Base-by-base conservation (phyloP, 2,113 vertebrate species). In the Elgaria multicarinata region DNA sequence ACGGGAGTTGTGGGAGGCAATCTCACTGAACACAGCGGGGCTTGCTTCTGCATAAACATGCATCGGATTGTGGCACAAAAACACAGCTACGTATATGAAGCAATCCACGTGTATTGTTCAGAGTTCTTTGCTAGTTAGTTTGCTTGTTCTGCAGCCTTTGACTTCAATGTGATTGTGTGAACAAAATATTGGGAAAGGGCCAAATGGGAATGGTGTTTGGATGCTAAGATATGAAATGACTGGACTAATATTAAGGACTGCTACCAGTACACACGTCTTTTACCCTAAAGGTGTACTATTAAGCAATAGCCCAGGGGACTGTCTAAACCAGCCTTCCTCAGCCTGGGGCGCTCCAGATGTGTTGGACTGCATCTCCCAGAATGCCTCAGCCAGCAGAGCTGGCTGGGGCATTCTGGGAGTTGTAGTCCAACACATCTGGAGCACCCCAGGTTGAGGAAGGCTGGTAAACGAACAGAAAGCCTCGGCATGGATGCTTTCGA, bases 51-150 rank as follows among this genome's bases (percentile, higher is more conserved):
- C 20, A 12, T 55, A 31, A 33, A 20, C 31, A 26, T 9, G 20
- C 36, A 12, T 22, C 9, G 7, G 42, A 24, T 46, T 67, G 10
- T 81, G 36, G 33, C 22, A 4, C 39, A 16, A 31, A 75, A 75
- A 71, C 72, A 58, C 24, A 81, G 83, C 55, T 78, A 69, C 67
- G 31, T 87, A 44, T 94, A 83, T 87, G 81, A 83, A 87, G 90
- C 76, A 79, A 93, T 91, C 82, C 72, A 84, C 89, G 84, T 86
- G n/a, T 18, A 72, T 71, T 39, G 44, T 53, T 50, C 69, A 55
- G 50, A 53, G 71, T 46, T 6, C 10, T 53, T 58, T 62, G 9
- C 58, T 62, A 22, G 16, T 62, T 62, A 20, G 58, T 62, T 62
- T 20, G 58, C 58, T 12, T 22, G 12, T 62, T 20, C 58, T 53